phyloP scores from a whole-genome alignment of 2,888 invertebrate species.

The Drosophila koepferae region DNA sequence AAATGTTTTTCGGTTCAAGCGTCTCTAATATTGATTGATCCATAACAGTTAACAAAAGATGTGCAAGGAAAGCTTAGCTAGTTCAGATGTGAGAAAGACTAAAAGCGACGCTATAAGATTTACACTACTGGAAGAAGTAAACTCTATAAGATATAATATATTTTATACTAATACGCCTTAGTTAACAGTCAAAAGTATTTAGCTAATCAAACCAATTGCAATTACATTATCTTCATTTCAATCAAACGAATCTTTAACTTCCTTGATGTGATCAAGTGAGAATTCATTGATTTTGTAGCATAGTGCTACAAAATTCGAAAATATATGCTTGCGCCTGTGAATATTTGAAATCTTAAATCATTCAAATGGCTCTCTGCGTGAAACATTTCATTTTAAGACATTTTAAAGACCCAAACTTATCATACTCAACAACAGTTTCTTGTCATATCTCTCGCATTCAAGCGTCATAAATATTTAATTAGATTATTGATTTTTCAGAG shows the following conservation, averaged over 20 bases:
- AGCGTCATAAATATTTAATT: constrained; percentile 9
- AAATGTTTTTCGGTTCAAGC: neutral
- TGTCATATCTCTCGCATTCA: neutral
- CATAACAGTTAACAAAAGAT: neutral
- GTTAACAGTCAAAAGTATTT: neutral
- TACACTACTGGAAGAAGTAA: neutral
- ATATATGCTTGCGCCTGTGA: too few species aligned
- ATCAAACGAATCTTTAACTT: neutral
- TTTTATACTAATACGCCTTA: neutral
- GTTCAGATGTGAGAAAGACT: neutral
- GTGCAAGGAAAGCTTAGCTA: too few species aligned
- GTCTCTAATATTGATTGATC: neutral
- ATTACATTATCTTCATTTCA: too few species aligned
- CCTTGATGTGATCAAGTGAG: neutral
- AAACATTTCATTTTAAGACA: neutral
- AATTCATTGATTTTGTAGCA: neutral
- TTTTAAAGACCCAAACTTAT: neutral
- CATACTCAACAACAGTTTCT: neutral
- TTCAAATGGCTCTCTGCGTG: too few species aligned
- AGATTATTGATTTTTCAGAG: constrained; percentile 6
- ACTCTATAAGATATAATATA: neutral
- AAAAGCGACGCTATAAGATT: neutral
- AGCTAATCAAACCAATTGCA: too few species aligned
- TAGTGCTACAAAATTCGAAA: too few species aligned
- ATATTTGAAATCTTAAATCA: too few species aligned